Percentiles rank a stretch among this genome's conserved stretches.
Conservation (phyloP, 2,113 vertebrate species). For the Chauna torquata region DNA sequence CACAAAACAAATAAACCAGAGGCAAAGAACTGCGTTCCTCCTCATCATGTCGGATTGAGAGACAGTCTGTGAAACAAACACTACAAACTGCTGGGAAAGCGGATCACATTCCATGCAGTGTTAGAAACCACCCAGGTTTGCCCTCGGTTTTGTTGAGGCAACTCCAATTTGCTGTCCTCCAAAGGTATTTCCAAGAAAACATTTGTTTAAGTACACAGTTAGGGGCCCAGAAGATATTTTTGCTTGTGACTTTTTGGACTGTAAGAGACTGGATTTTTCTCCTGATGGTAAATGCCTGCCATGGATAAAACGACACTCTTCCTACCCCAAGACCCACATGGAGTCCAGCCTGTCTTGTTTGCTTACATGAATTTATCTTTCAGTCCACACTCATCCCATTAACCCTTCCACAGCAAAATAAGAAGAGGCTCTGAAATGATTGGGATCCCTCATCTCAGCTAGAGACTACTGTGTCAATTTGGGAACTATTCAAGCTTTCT, state of each 20-base stretch:
- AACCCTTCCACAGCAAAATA: not conserved
- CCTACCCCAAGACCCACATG: not conserved
- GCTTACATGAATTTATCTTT: not conserved
- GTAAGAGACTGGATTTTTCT: not conserved
- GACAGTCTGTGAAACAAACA: not conserved
- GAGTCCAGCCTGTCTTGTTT: not conserved
- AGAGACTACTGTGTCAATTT: not conserved
- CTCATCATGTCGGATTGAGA: accelerated
- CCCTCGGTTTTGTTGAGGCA: not conserved
- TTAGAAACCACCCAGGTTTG: not conserved
- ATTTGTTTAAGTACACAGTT: not conserved
- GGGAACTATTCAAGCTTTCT: not conserved
- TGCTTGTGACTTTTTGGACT: not conserved
- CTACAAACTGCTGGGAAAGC: not conserved
- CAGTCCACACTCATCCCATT: not conserved
- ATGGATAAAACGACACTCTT: not conserved
- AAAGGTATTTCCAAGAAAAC: not conserved
- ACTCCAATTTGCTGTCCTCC: not conserved
- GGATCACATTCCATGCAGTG: not conserved
- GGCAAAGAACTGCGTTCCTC: not conserved
- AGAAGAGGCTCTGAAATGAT: not conserved
- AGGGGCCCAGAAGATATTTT: not conserved
- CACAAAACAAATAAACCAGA: not conserved
- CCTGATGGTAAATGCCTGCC: not conserved
- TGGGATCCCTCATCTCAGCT: not conserved